These are phyloP conservation scores for Caranx ignobilis DNA, from an alignment of 2,113 vertebrate species.

Conservation along the genomic window DNA sequence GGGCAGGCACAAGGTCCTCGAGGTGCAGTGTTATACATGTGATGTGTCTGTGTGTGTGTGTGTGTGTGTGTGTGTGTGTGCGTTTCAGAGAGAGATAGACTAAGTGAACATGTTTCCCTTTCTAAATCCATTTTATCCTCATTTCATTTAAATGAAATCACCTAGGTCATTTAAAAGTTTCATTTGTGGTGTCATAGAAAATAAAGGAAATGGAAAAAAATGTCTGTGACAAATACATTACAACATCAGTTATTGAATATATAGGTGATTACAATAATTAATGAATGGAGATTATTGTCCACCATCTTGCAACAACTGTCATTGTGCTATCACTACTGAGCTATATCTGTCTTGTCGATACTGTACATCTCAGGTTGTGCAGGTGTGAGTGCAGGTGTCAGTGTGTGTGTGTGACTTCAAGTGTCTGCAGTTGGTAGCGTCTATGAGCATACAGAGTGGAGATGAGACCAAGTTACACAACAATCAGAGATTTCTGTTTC, in stretches of 20 bases:
- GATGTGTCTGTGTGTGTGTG: conserved; percentile 8
- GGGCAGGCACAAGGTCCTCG: conserved; percentile 39
- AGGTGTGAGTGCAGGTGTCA: not conserved
- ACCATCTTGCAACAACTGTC: not conserved
- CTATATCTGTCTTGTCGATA: not conserved
- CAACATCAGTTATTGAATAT: not conserved
- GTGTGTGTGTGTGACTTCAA: not conserved
- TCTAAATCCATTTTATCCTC: conserved; percentile 11
- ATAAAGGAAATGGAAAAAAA: conserved; percentile 3
- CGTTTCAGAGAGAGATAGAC: not conserved
- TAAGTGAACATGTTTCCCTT: not conserved
- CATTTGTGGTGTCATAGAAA: not conserved
- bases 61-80: conserved; percentile 15
- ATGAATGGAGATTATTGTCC: not conserved
- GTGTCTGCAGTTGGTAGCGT: not conserved
- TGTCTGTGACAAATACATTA: not conserved
- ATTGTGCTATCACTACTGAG: not conserved
- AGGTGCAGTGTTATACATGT: conserved; percentile 15
- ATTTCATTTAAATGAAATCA: conserved; percentile 29
- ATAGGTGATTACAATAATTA: conserved; percentile 12
- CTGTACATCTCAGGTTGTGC: not conserved
- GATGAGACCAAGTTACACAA: not conserved
- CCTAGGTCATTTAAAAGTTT: not conserved
- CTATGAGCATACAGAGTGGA: not conserved
- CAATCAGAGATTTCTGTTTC: not conserved